phyloP scores from a whole-genome alignment of 2,113 vertebrate genomes.

The Calyptomena viridis region DNA sequence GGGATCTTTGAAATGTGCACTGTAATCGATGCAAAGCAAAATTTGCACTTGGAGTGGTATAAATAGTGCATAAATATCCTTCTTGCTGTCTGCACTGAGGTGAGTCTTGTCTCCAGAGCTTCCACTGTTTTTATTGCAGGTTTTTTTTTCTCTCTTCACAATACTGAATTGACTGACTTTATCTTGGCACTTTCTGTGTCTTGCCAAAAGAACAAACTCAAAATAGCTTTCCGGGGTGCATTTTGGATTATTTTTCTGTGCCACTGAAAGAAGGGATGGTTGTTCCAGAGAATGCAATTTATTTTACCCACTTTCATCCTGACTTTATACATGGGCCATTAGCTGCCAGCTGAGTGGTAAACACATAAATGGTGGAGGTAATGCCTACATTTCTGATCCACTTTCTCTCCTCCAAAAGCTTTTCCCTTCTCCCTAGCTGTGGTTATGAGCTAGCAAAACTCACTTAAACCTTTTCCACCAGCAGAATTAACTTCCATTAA shows the following conservation, averaged over 20 bases:
- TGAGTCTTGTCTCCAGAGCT: constrained; percentile 40
- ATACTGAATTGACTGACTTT: background rate
- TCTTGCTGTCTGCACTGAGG: constrained; percentile 9
- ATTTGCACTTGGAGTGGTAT: constrained; percentile 12
- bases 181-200: constrained; percentile 5
- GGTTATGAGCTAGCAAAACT: constrained; percentile 20
- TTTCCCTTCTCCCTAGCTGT: constrained; percentile 23
- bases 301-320: constrained; percentile 23
- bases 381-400: background rate
- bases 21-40: background rate
- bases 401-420: constrained; percentile 18
- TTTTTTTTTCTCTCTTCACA: background rate
- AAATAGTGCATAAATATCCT: constrained; percentile 39
- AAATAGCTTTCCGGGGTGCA: constrained; percentile 30
- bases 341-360: constrained; percentile 49
- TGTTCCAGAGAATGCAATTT: constrained; percentile 22
- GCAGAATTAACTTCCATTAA: constrained; percentile 54
- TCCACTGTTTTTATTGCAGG: background rate
- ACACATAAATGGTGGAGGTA: constrained; percentile 32
- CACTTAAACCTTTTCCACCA: constrained; percentile 32
- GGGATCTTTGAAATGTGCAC: background rate
- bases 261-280: background rate
- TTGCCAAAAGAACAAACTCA: constrained; percentile 29
- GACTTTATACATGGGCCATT: constrained; percentile 29
- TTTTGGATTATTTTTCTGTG: background rate